Percentiles rank a stretch among this genome's conserved stretches.
Evolutionary conservation across 2,888 invertebrate genomes (phyloP).

Genomic region (Trichogramma evanescens): DNA sequence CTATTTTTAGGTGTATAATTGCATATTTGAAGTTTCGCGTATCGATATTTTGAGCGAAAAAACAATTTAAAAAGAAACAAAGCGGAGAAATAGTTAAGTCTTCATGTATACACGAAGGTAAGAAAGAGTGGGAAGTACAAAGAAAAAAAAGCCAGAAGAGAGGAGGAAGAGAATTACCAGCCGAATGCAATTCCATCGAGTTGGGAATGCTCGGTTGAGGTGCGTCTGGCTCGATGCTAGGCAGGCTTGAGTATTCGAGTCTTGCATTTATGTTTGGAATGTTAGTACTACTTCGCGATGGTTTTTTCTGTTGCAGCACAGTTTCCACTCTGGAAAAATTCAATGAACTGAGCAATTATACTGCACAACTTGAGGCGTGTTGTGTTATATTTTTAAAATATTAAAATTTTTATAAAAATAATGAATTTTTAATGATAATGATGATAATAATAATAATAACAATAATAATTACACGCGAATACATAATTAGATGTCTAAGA

Average conservation of each 20-base stretch:
- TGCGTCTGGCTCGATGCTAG: conserved; percentile 42
- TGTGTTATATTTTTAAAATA: neutral
- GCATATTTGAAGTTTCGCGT: too few species aligned
- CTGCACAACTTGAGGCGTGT: neutral
- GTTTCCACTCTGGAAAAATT: conserved; percentile 42
- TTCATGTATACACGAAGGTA: neutral
- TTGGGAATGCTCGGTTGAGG: conserved; percentile 35
- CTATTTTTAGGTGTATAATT: too few species aligned
- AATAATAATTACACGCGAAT: neutral
- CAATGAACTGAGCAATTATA: neutral
- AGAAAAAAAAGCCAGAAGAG: neutral
- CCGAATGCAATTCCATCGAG: conserved; percentile 29
- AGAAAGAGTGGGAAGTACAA: neutral
- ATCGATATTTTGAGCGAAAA: neutral
- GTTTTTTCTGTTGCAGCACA: conserved; percentile 43
- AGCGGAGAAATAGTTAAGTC: neutral
- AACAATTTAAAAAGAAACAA: neutral
- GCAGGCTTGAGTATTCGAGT: conserved; percentile 48
- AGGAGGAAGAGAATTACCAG: conserved; percentile 27
- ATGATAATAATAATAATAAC: neutral
- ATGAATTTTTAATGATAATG: neutral
- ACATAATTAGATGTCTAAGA: neutral
- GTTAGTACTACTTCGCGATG: conserved; percentile 35
- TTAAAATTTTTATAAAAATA: neutral
- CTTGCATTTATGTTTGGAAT: conserved; percentile 43